Conservation (phyloP, 2,797 vertebrate genomes). For the Thaleichthys pacificus region DNA sequence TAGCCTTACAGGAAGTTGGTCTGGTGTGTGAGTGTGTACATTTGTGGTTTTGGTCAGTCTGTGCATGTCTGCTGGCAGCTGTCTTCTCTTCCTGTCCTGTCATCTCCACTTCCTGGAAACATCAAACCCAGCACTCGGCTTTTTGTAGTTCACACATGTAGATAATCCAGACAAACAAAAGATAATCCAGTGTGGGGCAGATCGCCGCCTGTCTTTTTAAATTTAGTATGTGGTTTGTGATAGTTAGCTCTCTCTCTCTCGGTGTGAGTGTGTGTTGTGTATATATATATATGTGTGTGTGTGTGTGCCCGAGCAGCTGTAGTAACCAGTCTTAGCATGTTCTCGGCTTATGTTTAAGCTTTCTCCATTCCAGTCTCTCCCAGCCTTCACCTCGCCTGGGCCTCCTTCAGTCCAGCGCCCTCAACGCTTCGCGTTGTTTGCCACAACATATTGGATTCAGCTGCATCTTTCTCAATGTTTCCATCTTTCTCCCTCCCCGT, state of each 20-base stretch:
- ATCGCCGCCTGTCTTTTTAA: not conserved
- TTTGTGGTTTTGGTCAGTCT: not conserved
- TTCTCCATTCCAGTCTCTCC: not conserved
- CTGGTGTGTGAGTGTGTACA: not conserved
- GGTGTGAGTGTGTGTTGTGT: too few species aligned
- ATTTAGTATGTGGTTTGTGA: not conserved
- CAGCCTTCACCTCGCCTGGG: not conserved
- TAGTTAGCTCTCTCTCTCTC: not conserved
- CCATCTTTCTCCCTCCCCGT: not conserved
- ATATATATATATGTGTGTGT: not conserved
- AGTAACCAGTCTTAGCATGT: not conserved
- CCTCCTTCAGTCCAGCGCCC: not conserved
- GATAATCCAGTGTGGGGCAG: not conserved
- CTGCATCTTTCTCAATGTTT: not conserved
- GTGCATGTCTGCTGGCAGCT: too few species aligned
- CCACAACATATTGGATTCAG: not conserved
- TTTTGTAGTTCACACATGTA: not conserved
- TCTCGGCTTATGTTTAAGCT: not conserved
- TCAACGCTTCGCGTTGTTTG: not conserved
- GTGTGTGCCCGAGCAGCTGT: not conserved
- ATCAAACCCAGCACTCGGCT: not conserved
- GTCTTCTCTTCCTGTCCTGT: constrained; percentile 1
- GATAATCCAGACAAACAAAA: constrained; percentile 5
- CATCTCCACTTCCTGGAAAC: not conserved
- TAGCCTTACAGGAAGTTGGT: not conserved